A percentile compares a stretch with the other conserved stretches of the same genome.
Evolutionary conservation across 2,797 vertebrate species (phyloP).

Genomic region (Lepilemur ruficaudatus): DNA sequence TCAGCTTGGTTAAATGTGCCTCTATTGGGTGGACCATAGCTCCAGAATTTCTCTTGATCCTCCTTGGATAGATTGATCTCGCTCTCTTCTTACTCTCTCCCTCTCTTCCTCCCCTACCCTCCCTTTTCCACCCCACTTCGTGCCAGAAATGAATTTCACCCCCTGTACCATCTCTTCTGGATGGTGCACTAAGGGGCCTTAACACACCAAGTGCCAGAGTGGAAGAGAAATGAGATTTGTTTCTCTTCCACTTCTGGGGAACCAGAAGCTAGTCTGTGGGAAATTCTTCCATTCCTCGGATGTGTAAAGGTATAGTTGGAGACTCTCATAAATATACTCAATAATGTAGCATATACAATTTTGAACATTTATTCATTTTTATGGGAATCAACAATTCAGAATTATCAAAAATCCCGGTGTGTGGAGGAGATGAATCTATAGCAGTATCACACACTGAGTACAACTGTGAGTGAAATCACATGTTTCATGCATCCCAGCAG

Average conservation of each 20-base stretch:
- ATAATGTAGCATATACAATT: neutral
- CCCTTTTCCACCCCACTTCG: too few relatives aligned
- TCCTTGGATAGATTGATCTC: neutral
- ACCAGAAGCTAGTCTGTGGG: neutral
- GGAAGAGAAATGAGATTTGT: neutral
- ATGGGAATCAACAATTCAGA: neutral
- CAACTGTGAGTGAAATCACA: neutral
- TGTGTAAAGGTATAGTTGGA: neutral
- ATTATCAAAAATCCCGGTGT: neutral
- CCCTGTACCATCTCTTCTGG: neutral
- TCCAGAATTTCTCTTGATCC: neutral
- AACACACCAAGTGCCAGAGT: neutral
- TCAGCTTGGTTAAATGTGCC: neutral
- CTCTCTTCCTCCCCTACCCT: too few relatives aligned
- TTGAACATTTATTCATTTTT: neutral
- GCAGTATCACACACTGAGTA: neutral
- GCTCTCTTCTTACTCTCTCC: neutral
- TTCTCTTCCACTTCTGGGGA: too few relatives aligned
- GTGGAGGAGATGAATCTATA: neutral
- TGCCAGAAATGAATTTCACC: neutral
- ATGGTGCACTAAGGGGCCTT: neutral
- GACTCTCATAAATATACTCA: neutral
- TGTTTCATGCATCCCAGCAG: neutral
- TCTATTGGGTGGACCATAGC: neutral
- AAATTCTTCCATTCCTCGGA: neutral